Percentiles rank a stretch among this genome's conserved stretches.
Evolutionary conservation across 2,797 vertebrate species (phyloP).

Genomic region (Leptodactylus fallax): DNA sequence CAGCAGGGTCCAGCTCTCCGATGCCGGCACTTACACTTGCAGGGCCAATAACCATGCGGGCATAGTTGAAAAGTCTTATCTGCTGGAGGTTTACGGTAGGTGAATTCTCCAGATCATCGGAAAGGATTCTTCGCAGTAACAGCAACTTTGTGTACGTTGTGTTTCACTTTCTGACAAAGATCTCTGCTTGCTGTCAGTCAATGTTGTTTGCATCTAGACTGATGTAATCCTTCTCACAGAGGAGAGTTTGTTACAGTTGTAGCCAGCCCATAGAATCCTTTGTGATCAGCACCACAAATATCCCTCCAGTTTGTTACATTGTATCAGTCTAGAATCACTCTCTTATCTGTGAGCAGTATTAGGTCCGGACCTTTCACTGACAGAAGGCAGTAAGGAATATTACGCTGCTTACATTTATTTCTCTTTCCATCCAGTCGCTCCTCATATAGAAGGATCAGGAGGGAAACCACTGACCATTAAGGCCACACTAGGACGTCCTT

Average conservation of each 20-base stretch:
- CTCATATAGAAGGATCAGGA: constrained; percentile 64
- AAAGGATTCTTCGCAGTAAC: not conserved
- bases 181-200: not conserved
- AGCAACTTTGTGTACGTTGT: too few relatives aligned
- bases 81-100: constrained; percentile 71
- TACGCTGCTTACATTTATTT: not conserved
- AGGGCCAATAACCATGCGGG: constrained; percentile 81
- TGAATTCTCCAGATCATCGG: not conserved
- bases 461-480: constrained; percentile 68
- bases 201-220: not conserved
- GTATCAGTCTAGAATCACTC: not conserved
- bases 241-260: not conserved
- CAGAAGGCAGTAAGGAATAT: not conserved
- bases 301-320: not conserved
- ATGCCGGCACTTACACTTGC: constrained; percentile 83
- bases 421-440: constrained; percentile 65
- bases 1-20: constrained; percentile 72
- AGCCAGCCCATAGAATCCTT: not conserved
- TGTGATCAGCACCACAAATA: not conserved
- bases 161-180: too few relatives aligned
- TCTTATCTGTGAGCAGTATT: not conserved
- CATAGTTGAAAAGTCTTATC: constrained; percentile 73
- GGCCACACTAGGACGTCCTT: constrained; percentile 87
- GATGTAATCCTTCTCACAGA: not conserved
- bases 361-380: not conserved